Base-by-base conservation (phyloP, 2,888 invertebrate genomes). In the Tipula helvola region DNA sequence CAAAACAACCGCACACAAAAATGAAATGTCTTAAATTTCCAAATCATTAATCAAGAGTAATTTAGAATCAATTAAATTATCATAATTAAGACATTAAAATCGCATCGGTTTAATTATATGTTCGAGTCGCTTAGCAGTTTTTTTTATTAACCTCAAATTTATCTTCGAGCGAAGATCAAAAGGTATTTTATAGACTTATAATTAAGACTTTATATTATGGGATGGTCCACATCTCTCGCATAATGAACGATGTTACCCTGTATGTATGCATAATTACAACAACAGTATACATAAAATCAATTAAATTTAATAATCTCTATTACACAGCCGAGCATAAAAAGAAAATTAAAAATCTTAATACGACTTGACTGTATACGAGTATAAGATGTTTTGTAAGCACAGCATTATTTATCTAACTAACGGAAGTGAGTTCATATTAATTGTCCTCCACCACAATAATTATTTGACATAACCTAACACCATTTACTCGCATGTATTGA, bases 361-460 rank as follows among this genome's bases (percentile, higher is more conserved):
- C 10, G 5, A 71, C 7, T 52, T 16, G 16, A 10, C 71, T 71
- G n/a, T n/a, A n/a, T n/a, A n/a, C n/a, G n/a, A n/a, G n/a, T n/a
- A 7, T 16, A 71, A 71, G 71, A 71, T 28, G 28, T 71, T 18
- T 39, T 28, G 71, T 28, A 71, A 71, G 10, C 28, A 28, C 71
- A 71, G 18, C 71, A 71, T 28, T 10, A 71, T 71, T 28, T 57
- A 71, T 71, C 28, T 71, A 84, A 84, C n/a, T 39, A 84, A 41
- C 84, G 84, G 84, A 84, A 84, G 84, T 84, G 84, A 84, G 84
- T 84, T 84, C 84, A 84, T 84, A 39, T 84, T 39, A 84, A 84
- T 84, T 84, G 84, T 84, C 83, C 83, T 83, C 52, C 71, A 71
- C 71, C 28, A 12, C 28, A 71, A 13, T 28, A 71, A 28, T 5